Evolutionary conservation across 2,113 vertebrate genomes (phyloP).

Genomic region (Thryonomys swinderianus): DNA sequence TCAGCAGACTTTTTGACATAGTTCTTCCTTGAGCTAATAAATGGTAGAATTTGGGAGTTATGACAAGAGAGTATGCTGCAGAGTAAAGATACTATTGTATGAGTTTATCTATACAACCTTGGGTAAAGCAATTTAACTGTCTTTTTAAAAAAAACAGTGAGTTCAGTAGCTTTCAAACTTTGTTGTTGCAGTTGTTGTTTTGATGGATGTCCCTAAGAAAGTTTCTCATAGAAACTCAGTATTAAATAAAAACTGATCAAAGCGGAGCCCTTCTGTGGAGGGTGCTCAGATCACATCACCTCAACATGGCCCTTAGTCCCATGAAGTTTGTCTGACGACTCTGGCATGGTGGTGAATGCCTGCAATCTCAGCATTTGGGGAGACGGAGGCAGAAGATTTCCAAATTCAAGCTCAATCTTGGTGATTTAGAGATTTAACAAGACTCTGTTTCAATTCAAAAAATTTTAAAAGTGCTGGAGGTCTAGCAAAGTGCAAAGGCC

Average conservation of each 20-base stretch:
- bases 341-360: background rate
- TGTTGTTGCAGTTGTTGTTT: background rate
- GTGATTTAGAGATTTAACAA: background rate
- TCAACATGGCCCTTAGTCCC: background rate
- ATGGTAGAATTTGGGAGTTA: conserved; percentile 14
- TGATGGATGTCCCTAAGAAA: background rate
- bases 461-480: background rate
- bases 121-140: background rate
- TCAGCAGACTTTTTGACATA: conserved; percentile 42
- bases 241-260: background rate
- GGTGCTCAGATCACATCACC: background rate
- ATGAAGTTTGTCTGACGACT: background rate
- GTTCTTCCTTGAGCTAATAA: conserved; percentile 48
- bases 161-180: background rate
- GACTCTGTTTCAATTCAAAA: background rate
- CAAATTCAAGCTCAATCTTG: background rate
- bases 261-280: background rate
- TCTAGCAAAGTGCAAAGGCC: background rate
- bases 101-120: background rate
- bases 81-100: conserved; percentile 8
- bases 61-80: background rate
- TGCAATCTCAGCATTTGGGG: background rate
- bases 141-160: background rate
- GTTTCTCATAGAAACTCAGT: background rate
- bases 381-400: background rate